These are phyloP conservation scores for Drosophila parabipectinata DNA, from an alignment of 1,140 invertebrate species.

Conservation along the genomic window DNA sequence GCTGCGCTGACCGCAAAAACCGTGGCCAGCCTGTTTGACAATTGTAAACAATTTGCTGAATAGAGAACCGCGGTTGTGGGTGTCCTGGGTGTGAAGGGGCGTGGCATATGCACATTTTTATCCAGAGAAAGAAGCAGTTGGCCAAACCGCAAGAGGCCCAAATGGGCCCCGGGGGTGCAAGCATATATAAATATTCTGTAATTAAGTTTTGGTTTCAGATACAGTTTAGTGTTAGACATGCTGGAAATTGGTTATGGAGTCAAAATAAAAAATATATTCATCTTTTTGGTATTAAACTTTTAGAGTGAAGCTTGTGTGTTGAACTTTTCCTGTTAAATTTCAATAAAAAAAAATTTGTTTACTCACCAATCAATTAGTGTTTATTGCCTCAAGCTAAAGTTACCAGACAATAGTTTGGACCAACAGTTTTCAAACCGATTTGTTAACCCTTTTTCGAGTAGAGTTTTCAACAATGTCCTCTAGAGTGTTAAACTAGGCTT, in stretches of 20 bases:
- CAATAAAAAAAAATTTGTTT: not conserved
- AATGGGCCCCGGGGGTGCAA: constrained; percentile 2
- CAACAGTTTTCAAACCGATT: constrained; percentile 19
- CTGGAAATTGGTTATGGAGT: not conserved
- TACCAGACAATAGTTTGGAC: not conserved
- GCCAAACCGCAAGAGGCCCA: constrained; percentile 22
- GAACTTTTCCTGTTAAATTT: not conserved
- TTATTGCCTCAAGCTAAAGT: not conserved
- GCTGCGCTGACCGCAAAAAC: constrained; percentile 52
- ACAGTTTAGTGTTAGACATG: not conserved
- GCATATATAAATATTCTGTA: constrained; percentile 37
- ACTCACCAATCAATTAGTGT: not conserved
- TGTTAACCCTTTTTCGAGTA: constrained; percentile 30
- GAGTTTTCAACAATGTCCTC: constrained; percentile 33
- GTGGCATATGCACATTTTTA: constrained; percentile 38
- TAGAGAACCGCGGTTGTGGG: constrained; percentile 24
- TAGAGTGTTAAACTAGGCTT: constrained; percentile 31
- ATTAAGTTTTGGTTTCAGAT: constrained; percentile 36
- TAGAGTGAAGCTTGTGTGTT: not conserved
- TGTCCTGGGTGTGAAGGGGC: constrained; percentile 12
- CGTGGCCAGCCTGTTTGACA: constrained; percentile 44
- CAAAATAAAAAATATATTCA: not conserved
- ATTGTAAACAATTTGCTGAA: constrained; percentile 55
- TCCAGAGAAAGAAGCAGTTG: constrained; percentile 16
- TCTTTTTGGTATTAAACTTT: not conserved